phyloP scores from a whole-genome alignment of 2,113 vertebrate genomes.

The Perca flavescens region DNA sequence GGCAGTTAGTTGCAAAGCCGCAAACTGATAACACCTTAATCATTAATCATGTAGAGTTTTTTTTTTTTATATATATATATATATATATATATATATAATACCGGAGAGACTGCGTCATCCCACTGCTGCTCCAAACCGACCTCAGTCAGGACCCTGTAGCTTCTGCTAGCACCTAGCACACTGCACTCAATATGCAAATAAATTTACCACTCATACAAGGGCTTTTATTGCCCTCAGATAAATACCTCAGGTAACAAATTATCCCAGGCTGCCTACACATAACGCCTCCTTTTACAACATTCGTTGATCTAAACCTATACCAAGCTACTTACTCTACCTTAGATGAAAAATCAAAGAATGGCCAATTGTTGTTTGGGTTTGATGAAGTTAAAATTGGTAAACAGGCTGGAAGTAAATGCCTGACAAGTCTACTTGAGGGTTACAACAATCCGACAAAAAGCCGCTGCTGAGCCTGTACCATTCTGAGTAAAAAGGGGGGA shows the following conservation, averaged over 20 bases:
- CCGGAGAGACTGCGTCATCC: conserved; percentile 1
- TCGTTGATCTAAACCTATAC: not conserved
- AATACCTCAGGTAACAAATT: not conserved
- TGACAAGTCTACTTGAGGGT: not conserved
- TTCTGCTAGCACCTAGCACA: conserved; percentile 3
- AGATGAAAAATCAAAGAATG: accelerated
- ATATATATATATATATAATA: not conserved
- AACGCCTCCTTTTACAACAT: not conserved
- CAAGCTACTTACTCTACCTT: accelerated
- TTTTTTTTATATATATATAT: not conserved
- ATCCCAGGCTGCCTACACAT: accelerated
- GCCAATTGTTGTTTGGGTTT: accelerated
- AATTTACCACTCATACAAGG: accelerated
- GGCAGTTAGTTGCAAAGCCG: not conserved
- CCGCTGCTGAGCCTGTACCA: conserved; percentile 25
- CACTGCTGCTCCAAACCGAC: not conserved
- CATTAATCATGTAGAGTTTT: not conserved
- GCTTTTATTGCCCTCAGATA: accelerated
- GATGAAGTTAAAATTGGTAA: not conserved
- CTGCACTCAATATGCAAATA: conserved; percentile 17
- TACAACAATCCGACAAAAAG: accelerated
- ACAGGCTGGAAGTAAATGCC: not conserved
- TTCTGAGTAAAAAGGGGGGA: not conserved
- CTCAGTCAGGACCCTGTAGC: conserved; percentile 14
- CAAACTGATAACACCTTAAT: not conserved